Evolutionary conservation across 1,140 invertebrate species (phyloP).

Genomic region (Drosophila santomea): DNA sequence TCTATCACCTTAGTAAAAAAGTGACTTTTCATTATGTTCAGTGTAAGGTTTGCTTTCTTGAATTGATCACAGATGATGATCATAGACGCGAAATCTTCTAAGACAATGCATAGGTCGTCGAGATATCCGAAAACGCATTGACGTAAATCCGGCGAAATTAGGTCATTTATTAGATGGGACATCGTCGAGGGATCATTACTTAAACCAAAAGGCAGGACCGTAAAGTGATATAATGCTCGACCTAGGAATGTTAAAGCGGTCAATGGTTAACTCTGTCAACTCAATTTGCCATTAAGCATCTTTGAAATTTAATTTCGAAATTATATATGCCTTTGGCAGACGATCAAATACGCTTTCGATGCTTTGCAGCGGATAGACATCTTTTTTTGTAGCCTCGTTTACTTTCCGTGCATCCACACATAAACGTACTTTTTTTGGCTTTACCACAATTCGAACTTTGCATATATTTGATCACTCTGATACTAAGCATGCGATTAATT

Average conservation of each 20-base stretch:
- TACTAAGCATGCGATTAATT: background rate
- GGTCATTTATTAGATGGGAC: background rate
- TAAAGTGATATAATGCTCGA: background rate
- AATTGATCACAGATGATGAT: background rate
- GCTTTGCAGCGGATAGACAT: background rate
- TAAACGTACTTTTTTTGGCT: background rate
- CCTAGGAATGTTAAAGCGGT: background rate
- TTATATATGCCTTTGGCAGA: background rate
- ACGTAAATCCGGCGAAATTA: background rate
- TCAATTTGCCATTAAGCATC: background rate
- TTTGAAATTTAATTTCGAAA: background rate
- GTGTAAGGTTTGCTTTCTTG: background rate
- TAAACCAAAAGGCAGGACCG: background rate
- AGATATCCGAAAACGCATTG: background rate
- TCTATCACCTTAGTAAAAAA: background rate
- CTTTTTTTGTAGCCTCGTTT: background rate
- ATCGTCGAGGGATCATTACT: background rate
- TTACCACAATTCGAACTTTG: background rate
- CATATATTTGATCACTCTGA: background rate
- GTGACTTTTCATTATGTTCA: background rate
- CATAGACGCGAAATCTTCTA: no score
- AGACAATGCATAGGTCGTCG: background rate
- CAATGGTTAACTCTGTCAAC: background rate
- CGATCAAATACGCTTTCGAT: background rate
- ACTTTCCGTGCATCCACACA: no score